phyloP scores from a whole-genome alignment of 2,113 vertebrate species.

The Orthonyx spaldingii region DNA sequence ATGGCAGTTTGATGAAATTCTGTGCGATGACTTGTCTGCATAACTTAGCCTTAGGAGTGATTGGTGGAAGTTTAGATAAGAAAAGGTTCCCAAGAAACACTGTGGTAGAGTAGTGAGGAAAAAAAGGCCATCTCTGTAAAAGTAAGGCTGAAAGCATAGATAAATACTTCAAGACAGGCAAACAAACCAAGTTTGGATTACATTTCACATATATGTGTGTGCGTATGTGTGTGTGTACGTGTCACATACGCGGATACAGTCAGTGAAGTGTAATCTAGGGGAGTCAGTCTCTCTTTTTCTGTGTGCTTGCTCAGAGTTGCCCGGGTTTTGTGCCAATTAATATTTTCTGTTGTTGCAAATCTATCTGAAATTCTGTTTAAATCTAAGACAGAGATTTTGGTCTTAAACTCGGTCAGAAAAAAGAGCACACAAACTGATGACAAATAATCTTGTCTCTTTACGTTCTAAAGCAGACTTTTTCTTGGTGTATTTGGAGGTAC shows the following conservation, averaged over 20 bases:
- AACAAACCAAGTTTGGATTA: slow-evolving; percentile 4
- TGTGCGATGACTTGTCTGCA: slow-evolving; percentile 33
- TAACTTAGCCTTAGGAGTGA: slow-evolving; percentile 34
- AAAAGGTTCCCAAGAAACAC: slow-evolving; percentile 15
- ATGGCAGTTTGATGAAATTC: slow-evolving; percentile 58
- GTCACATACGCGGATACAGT: neutral
- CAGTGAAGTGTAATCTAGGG: neutral
- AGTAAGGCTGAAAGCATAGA: neutral
- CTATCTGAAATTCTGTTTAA: neutral
- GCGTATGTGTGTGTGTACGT: neutral
- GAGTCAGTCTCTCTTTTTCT: neutral
- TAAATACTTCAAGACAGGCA: slow-evolving; percentile 18
- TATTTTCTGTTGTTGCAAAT: neutral
- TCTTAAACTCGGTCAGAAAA: neutral
- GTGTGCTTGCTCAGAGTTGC: neutral
- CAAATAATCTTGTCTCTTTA: neutral
- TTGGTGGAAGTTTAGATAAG: slow-evolving; percentile 30
- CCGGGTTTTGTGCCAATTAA: neutral
- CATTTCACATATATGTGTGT: neutral
- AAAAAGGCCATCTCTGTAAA: slow-evolving; percentile 18
- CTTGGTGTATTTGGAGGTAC: neutral
- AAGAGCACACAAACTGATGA: neutral
- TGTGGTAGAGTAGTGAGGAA: neutral
- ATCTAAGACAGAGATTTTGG: neutral
- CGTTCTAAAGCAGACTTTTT: neutral